These are phyloP conservation scores for Eubasilissa regina DNA, from an alignment of 1,140 invertebrate genomes.

Conservation along the genomic window DNA sequence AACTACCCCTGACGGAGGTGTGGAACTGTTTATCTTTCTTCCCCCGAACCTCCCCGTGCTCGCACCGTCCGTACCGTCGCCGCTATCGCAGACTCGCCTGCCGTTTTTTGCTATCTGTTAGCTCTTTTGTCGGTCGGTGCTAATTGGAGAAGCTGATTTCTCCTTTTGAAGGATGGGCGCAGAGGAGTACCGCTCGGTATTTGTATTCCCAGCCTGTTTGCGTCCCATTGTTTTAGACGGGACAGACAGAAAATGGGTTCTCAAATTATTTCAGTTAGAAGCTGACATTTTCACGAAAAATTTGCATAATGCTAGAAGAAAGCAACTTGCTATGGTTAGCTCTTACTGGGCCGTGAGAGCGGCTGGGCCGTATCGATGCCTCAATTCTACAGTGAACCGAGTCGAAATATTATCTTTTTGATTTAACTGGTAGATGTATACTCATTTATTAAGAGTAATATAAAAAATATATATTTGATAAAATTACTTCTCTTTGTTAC, in stretches of 20 bases:
- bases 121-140: conserved; percentile 46
- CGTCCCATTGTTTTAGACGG: neutral
- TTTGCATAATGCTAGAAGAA: too few species aligned
- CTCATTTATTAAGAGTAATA: too few species aligned
- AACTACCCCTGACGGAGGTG: conserved; percentile 41
- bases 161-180: conserved; percentile 22
- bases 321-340: too few species aligned
- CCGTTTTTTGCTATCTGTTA: conserved; percentile 45
- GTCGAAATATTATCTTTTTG: too few species aligned
- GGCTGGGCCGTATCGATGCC: too few species aligned
- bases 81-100: conserved; percentile 39
- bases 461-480: too few species aligned
- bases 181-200: neutral
- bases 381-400: too few species aligned
- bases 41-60: neutral
- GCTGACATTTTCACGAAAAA: too few species aligned
- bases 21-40: conserved; percentile 45
- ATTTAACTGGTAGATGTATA: too few species aligned
- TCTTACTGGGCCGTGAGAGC: too few species aligned
- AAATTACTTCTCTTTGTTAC: too few species aligned
- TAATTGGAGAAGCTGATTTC: conserved; percentile 50
- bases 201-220: conserved; percentile 1
- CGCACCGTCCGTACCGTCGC: neutral
- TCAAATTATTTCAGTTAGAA: too few species aligned
- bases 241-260: neutral